phyloP scores from a whole-genome alignment of 2,797 vertebrate genomes.

The Carapus acus region DNA sequence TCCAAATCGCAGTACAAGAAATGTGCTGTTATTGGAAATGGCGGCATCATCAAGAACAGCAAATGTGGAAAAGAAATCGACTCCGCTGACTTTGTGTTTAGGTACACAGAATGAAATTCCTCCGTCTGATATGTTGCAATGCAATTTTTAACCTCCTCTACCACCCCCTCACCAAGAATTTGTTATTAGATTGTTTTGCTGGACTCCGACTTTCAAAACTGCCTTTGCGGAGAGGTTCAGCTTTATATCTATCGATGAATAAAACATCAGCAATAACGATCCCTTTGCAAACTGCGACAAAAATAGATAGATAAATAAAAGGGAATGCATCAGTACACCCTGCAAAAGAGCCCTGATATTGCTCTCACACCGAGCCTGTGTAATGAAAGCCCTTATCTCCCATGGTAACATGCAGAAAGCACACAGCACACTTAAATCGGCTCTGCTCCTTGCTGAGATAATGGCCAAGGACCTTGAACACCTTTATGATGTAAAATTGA shows the following conservation, averaged over 20 bases:
- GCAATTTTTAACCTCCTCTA: neutral
- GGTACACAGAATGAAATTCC: slow-evolving; percentile 68
- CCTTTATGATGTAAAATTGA: too few relatives aligned
- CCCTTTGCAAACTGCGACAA: neutral
- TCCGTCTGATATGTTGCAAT: slow-evolving; percentile 1
- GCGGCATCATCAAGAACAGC: slow-evolving; percentile 97
- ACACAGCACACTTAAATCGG: too few relatives aligned
- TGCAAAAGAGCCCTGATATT: too few relatives aligned
- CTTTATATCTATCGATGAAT: neutral
- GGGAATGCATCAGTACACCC: too few relatives aligned
- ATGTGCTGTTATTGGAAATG: slow-evolving; percentile 94
- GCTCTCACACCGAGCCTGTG: too few relatives aligned
- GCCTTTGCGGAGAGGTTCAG: neutral
- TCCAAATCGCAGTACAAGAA: slow-evolving; percentile 95
- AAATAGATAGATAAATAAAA: too few relatives aligned
- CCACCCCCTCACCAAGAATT: neutral
- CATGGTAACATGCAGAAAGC: too few relatives aligned
- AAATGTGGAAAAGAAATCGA: slow-evolving; percentile 93
- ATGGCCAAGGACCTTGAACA: too few relatives aligned
- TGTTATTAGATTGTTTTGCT: neutral
- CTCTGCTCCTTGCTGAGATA: too few relatives aligned
- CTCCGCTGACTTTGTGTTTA: slow-evolving; percentile 91
- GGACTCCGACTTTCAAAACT: neutral
- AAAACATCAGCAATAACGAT: neutral
- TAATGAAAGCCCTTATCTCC: too few relatives aligned